Evolutionary conservation across 2,113 vertebrate species (phyloP).

Genomic region (Ammodytes marinus): DNA sequence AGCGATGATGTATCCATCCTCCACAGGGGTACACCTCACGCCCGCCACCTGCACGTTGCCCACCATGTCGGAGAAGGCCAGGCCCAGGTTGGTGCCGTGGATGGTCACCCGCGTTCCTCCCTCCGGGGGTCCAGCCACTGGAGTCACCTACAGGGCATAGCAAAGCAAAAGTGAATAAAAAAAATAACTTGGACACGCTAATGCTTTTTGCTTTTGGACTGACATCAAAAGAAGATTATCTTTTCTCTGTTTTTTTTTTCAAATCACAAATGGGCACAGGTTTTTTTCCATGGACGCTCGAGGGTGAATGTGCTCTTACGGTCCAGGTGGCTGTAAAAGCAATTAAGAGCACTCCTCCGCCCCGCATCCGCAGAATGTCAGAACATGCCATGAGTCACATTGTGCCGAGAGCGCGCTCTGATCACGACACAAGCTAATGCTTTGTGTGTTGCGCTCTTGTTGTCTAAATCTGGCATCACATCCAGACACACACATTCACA

Average conservation of each 20-base stretch:
- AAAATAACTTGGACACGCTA: neutral
- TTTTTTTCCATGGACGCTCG: slow-evolving; percentile 32
- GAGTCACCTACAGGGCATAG: slow-evolving; percentile 88
- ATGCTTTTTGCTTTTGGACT: neutral
- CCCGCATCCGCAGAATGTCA: slow-evolving; percentile 46
- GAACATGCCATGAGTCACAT: slow-evolving; percentile 48
- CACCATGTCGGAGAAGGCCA: slow-evolving; percentile 95
- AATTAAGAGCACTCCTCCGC: slow-evolving; percentile 51
- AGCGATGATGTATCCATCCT: slow-evolving; percentile 93
- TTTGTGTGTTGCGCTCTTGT: neutral
- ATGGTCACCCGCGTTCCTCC: slow-evolving; percentile 97
- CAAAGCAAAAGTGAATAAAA: neutral
- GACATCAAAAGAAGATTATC: neutral
- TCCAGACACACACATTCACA: neutral
- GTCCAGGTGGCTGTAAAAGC: slow-evolving; percentile 70
- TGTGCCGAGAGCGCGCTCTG: slow-evolving; percentile 32
- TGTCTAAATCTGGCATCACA: slow-evolving; percentile 13
- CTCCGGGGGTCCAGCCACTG: slow-evolving; percentile 94
- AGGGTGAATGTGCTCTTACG: slow-evolving; percentile 57
- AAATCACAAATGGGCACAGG: slow-evolving; percentile 21
- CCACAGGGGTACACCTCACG: slow-evolving; percentile 91
- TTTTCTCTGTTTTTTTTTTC: neutral
- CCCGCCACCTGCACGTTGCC: slow-evolving; percentile 95
- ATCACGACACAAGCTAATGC: slow-evolving; percentile 23
- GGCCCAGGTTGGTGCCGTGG: slow-evolving; percentile 93